phyloP scores from a whole-genome alignment of 2,797 vertebrate species.

The Podargus strigoides region DNA sequence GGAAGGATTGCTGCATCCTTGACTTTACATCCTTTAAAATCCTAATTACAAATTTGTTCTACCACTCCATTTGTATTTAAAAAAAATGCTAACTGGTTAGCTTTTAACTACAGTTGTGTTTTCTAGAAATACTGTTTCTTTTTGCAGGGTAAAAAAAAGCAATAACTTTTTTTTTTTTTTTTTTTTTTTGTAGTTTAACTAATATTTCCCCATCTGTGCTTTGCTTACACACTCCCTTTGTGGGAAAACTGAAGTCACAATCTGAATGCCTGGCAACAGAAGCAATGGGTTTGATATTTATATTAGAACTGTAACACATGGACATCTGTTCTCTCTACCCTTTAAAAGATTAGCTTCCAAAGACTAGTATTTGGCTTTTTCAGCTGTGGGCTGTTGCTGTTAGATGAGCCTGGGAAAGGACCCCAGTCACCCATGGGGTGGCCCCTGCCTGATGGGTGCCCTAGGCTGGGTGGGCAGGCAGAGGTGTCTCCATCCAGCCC shows the following conservation, averaged over 20 bases:
- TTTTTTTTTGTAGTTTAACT: background rate
- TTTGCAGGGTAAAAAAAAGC: background rate
- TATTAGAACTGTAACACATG: constrained; percentile 8
- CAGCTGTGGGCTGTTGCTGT: background rate
- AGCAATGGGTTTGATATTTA: constrained; percentile 28
- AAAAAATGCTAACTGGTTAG: background rate
- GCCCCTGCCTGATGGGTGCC: background rate
- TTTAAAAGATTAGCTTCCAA: background rate
- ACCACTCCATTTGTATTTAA: background rate
- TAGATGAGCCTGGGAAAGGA: background rate
- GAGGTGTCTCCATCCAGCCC: background rate
- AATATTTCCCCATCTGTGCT: constrained; percentile 30
- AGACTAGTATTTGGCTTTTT: constrained; percentile 9
- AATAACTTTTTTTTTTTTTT: too few relatives aligned
- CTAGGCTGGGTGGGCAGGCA: background rate
- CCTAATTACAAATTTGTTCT: background rate
- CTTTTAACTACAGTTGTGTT: background rate
- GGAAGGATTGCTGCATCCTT: background rate
- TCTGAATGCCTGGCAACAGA: constrained; percentile 19
- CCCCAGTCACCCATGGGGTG: fast-evolving
- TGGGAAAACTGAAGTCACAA: constrained; percentile 24
- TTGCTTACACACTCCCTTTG: background rate
- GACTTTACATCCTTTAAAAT: background rate
- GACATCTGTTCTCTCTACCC: constrained; percentile 28
- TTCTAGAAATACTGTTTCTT: background rate